Base-by-base conservation (phyloP, 2,113 vertebrate genomes). In the Tragelaphus buxtoni region DNA sequence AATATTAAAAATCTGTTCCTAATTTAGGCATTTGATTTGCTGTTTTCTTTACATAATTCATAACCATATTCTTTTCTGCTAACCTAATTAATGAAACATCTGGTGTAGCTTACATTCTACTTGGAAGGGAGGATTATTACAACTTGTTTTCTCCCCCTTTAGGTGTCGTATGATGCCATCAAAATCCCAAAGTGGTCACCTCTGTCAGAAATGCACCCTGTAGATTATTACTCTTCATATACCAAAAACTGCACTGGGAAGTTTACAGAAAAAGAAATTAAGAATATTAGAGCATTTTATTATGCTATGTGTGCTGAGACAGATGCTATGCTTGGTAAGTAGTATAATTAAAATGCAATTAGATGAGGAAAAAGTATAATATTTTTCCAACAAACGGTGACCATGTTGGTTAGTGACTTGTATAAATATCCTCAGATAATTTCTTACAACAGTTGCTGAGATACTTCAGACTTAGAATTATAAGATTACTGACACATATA, bases 241-340 rank as follows among this genome's bases (percentile, higher is more conserved):
- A 99, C 99, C 90, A 99, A 99, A 98, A 99, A 99, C 95, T 99
- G 99, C 98, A 99, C 99, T n/a, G 98, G 98, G 24, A 94, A 96
- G 84, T 99, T 99, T 98, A 99, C 99, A 89, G 86, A 99, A 42
- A 96, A 99, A 94, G 99, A 99, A 98, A 98, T 99, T 87, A 99
- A 93, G 98, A 98, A 98, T 94, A 99, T 99, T 84, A 98, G 99
- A 95, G 99, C 99, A 45, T 99, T 99, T 98, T 99, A 99, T 98
- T 99, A 99, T 90, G 99, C 99, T 85, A 99, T 99, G 99, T 99
- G 99, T 98, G 99, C 99, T 0, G 99, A 99, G 97, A 98, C 99
- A 82, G 99, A 99, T 97, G 99, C 99, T 92, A 99, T 99, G 99
- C 98, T 99, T 83, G 99, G 99, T 99, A 97, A 96, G 99, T 98